phyloP scores from a whole-genome alignment of 2,797 vertebrate genomes.

The Ispidina lecontei region DNA sequence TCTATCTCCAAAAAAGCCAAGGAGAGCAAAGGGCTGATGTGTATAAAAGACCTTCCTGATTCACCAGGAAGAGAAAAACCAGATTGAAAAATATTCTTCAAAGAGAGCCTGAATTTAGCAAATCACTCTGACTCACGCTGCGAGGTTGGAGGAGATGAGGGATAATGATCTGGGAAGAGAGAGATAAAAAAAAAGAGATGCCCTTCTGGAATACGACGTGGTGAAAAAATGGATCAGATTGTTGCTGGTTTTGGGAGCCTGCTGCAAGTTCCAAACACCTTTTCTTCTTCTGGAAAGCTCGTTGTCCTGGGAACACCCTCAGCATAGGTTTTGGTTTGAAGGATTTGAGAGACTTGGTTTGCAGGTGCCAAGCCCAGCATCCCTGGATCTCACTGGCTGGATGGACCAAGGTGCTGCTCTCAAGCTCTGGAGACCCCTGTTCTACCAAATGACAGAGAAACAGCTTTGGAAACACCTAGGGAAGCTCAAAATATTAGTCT shows the following conservation, averaged over 20 bases:
- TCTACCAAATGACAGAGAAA: not conserved
- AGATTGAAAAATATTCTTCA: not conserved
- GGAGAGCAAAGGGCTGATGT: not conserved
- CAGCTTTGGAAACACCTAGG: not conserved
- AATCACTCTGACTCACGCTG: not conserved
- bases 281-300: not conserved
- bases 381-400: not conserved
- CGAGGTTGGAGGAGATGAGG: constrained; percentile 15
- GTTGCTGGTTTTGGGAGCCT: not conserved
- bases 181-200: not conserved
- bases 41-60: not conserved
- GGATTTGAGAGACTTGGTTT: rapidly evolving
- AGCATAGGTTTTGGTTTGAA: rapidly evolving
- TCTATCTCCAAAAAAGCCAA: not conserved
- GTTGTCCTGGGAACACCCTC: not conserved
- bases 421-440: rapidly evolving
- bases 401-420: rapidly evolving
- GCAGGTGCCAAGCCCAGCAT: not conserved
- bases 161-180: not conserved
- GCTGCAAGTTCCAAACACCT: not conserved
- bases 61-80: not conserved
- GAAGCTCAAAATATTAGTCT: rapidly evolving
- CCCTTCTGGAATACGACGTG: not conserved
- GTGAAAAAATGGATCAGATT: not conserved
- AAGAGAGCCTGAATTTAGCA: not conserved